Evolutionary conservation across 2,888 invertebrate genomes (phyloP), one percentile per base, ranked within the genome.

Genomic region (Thyatira batis): DNA sequence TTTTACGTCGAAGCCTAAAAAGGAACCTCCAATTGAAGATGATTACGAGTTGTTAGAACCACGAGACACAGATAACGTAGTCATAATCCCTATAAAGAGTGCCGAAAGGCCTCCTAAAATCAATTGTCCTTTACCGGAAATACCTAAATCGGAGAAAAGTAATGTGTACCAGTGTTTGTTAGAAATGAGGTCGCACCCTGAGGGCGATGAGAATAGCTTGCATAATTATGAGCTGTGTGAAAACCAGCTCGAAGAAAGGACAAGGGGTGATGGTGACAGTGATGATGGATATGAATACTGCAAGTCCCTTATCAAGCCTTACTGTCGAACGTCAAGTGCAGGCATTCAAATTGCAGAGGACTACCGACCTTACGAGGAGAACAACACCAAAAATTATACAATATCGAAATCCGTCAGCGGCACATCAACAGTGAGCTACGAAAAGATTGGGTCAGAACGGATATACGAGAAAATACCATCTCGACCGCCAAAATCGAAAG

Each of bases 151-250:
- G 48, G 63, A 74, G 45, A 81, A 80, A 65, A 85, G 89, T 48
- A 91, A 91, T 67, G 85, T 91, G 59, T 92, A 92, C 67, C 92
- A 92, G 69, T 85, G 87, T 62, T 73, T 92, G 49, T 66, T 88
- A 62, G 92, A 92, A 75, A 87, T 90, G 83, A 82, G 90, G 58
- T 91, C 89, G 3, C 89, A 92, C 57, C 90, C 90, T 20, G 92
- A 91, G 77, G 92, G 90, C 1, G 92, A 92, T 58, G 89, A 89
- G 58, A 89, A 79, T 52, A 92, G 92, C 69, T 73, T 93, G 45
- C 93, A 93, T 57, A 93, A 92, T 60, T 93, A 93, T 64, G 93
- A 93, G 73, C 79, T 88, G 9, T 93, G 92, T 61, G 87, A 86
- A 3, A 83, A 78, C 46, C 82, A 84, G 28, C 65, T 90, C 28